Percentiles rank a stretch among this genome's conserved stretches.
These are phyloP conservation scores for Littorina saxatilis DNA, from an alignment of 1,140 invertebrate genomes.

Conservation along the genomic window DNA sequence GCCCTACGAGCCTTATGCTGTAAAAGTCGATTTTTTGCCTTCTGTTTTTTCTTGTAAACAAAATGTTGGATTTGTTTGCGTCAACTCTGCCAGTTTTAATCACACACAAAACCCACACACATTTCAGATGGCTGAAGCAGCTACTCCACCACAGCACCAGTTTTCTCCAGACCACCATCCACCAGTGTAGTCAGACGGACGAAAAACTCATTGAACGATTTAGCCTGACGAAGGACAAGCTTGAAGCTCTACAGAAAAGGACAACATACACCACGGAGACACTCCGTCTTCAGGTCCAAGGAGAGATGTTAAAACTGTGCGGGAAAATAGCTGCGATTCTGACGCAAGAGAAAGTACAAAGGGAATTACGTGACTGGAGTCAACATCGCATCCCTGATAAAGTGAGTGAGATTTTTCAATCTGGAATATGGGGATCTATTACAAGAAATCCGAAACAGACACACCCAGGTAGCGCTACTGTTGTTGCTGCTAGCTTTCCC, in stretches of 20 bases:
- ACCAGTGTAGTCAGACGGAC: constrained; percentile 43
- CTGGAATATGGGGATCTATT: too few species aligned
- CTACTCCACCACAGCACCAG: constrained; percentile 50
- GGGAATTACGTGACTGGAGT: constrained; percentile 1
- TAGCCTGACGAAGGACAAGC: constrained; percentile 34
- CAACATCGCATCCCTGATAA: too few species aligned
- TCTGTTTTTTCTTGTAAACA: too few species aligned
- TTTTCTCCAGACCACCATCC: constrained; percentile 52
- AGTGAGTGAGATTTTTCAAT: too few species aligned
- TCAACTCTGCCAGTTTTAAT: too few species aligned
- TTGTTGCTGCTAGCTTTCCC: too few species aligned
- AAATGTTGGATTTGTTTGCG: too few species aligned
- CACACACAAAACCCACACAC: too few species aligned
- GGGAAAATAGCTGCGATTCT: background rate
- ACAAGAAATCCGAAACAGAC: too few species aligned
- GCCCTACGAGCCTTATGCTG: too few species aligned
- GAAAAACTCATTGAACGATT: constrained; percentile 50
- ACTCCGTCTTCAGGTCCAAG: constrained; percentile 38
- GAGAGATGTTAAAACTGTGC: constrained; percentile 25
- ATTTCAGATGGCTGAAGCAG: constrained; percentile 61
- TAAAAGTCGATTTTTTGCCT: too few species aligned
- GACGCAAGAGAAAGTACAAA: background rate
- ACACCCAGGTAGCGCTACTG: too few species aligned
- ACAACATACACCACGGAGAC: constrained; percentile 42
- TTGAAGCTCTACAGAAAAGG: constrained; percentile 49